Base-by-base conservation (phyloP, 1,140 invertebrate genomes). In the Cherax destructor region DNA sequence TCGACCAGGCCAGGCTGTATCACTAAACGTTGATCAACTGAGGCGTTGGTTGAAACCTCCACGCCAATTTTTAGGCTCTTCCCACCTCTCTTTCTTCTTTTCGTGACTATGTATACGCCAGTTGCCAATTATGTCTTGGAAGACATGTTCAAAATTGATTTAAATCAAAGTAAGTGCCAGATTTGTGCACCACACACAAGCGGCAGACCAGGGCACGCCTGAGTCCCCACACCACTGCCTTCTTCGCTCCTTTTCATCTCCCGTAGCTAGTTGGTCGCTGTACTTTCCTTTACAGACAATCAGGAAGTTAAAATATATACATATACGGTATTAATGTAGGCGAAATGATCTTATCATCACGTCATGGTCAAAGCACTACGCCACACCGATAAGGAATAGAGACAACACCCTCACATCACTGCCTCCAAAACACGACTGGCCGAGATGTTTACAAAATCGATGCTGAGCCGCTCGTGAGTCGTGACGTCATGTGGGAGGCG, bases 371-470 rank as follows among this genome's bases (percentile, higher is more conserved):
- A 86, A 86, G 72, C 84, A 86, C 84, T 86, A 76, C 72, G 72
- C 74, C 74, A 86, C 84, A 86, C 52, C 50, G 52, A 1, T 41
- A 78, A 56, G 84, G 84, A 24, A n/a, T 13, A 85, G 16, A 52
- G 65, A 76, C 79, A 11, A 81, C 49, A 56, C 47, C 61, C 72
- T 76, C 65, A 41, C 65, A 47, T 74, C 61, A 76, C 49, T 18
- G 41, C 49, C 52, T 56, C 74, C 84, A 77, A 56, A 52, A 52
- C 49, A 86, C 84, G n/a, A 86, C 84, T 77, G 30, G 49, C 50
- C 61, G 61, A 52, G 24, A 74, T 86, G 84, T 86, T 86, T 86
- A 86, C 84, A 86, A 86, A 86, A 86, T 86, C 84, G 84, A 86
- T 86, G 84, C 50, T 59, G 83, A 18, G 74, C 74, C 72, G 49